Base-by-base conservation (phyloP, 2,888 invertebrate species). In the Stomorhina lunata region DNA sequence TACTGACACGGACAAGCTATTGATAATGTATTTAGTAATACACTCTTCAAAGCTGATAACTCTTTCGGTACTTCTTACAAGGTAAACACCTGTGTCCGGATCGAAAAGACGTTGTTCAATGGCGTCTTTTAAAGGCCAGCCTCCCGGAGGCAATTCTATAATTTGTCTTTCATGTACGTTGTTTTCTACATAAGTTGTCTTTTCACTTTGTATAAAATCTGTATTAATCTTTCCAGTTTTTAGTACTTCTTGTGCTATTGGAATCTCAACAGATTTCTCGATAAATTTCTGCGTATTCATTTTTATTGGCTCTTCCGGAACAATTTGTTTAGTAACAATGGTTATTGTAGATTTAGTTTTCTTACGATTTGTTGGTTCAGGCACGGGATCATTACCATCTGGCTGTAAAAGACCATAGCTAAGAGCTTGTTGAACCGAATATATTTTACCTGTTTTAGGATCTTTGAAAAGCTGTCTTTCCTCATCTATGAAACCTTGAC, bases 1-100 rank as follows among this genome's bases (percentile, higher is more conserved):
- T 0, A 98, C 96, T 68, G 94, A 92, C 12, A 96, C 97, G 0
- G 97, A 98, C 84, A 94, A 92, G 15, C 95, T 94, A 91, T 98
- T 95, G 55, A 99, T 95, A 25, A 99, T 94, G 88, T 96, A 95
- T 80, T 97, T 92, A 86, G 95, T 94, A 50, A 99, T 92, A 85
- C 98, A 97, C 90, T 98, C 98, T 89, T 96, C 95, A 85, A 98
- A 95, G 80, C 95, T 95, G 53, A 97, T 94, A 71, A 95, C 92
- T 85, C 96, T 93, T 89, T 97, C 97, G 5, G 97, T 97, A 12
- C 95, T 95, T 1, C 96, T 96, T 84, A 98, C 96, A 15, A 95
- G 94, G 86, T 98, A 97, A 37, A 96, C 92, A 2, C 99, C 98
- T 0, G 94, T 94, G 0, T 93, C 92, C 1, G 98, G 95, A 90